Percentiles rank a stretch among this genome's conserved stretches.
Conservation (phyloP, 1,140 invertebrate species). For the Zophobas atratus region DNA sequence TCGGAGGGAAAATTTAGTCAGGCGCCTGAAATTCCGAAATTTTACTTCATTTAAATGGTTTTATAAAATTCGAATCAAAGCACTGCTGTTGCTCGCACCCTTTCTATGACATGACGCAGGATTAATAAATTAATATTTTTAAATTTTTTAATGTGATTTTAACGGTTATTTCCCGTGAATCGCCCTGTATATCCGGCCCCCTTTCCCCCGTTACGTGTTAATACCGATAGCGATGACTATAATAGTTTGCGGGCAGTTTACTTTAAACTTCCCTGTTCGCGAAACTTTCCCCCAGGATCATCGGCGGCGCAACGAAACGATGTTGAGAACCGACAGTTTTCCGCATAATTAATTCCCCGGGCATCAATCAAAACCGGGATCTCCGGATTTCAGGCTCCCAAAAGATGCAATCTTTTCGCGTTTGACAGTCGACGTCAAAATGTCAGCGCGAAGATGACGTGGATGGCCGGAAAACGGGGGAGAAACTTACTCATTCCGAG, state of each 20-base stretch:
- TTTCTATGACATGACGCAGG: too few species aligned
- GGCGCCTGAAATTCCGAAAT: too few species aligned
- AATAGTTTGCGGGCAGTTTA: conserved; percentile 7
- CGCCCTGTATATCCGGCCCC: too few species aligned
- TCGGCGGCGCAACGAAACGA: conserved; percentile 11
- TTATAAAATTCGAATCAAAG: too few species aligned
- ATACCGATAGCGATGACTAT: too few species aligned
- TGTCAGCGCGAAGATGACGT: conserved; percentile 15
- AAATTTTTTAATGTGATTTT: too few species aligned
- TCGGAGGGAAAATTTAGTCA: too few species aligned
- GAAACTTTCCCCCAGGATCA: neutral
- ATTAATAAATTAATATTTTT: too few species aligned
- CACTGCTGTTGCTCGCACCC: too few species aligned
- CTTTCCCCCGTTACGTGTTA: too few species aligned
- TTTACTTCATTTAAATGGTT: too few species aligned
- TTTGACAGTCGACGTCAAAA: conserved; percentile 36
- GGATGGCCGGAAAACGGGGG: conserved; percentile 20
- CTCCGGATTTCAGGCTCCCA: conserved; percentile 8
- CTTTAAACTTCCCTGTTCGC: neutral
- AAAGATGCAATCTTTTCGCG: conserved; percentile 35
- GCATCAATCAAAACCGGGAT: conserved; percentile 50
- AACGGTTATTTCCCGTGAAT: too few species aligned
- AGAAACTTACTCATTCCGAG: conserved; percentile 22
- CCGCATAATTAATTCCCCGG: conserved; percentile 53
- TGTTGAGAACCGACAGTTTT: conserved; percentile 43